Percentiles rank a stretch among this genome's conserved stretches.
These are phyloP conservation scores for Sciurus niger DNA, from an alignment of 2,113 vertebrate genomes.

Conservation along the genomic window DNA sequence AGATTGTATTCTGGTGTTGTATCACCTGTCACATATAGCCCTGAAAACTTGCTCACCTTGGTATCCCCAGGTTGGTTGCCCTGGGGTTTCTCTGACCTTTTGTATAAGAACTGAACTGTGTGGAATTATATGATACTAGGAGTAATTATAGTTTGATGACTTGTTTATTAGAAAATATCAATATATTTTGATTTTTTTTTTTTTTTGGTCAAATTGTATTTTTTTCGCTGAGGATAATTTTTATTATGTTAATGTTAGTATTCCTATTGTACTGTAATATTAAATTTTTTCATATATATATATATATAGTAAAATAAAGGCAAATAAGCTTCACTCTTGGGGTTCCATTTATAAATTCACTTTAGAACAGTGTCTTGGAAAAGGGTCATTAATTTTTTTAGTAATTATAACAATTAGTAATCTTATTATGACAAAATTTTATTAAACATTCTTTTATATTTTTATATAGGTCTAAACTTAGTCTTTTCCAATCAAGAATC, in stretches of 20 bases:
- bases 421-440: conserved; percentile 58
- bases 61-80: not conserved
- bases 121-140: conserved; percentile 1
- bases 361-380: conserved; percentile 42
- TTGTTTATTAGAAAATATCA: conserved; percentile 8
- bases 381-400: not conserved
- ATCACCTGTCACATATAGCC: not conserved
- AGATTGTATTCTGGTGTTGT: not conserved
- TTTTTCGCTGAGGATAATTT: conserved; percentile 50
- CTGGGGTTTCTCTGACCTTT: not conserved
- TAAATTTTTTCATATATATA: not conserved
- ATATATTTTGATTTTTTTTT: not conserved
- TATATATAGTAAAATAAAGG: conserved; percentile 15
- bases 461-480: conserved; percentile 96
- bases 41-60: not conserved
- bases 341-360: conserved; percentile 42
- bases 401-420: conserved; percentile 54
- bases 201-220: conserved; percentile 36
- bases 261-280: conserved; percentile 4
- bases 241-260: conserved; percentile 39
- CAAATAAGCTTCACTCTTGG: conserved; percentile 28
- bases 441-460: conserved; percentile 63
- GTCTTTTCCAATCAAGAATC: conserved; percentile 99
- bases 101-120: conserved; percentile 18
- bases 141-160: conserved; percentile 26